Conservation (phyloP, 2,797 vertebrate species). For the Echiichthys vipera region DNA sequence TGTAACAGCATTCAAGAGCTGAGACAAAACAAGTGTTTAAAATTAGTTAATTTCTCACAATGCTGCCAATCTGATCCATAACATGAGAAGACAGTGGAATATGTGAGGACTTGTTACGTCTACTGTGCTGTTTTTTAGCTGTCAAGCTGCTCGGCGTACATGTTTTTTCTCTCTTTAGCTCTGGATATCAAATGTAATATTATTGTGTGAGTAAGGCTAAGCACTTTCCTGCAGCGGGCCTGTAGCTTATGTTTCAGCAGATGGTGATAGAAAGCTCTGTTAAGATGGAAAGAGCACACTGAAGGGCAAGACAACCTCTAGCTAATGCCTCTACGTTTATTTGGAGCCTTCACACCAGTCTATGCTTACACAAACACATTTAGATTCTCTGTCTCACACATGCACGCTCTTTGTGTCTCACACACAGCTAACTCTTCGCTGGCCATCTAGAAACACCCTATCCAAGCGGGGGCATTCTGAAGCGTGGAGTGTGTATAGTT, state of each 20-base stretch:
- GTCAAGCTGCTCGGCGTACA: not conserved
- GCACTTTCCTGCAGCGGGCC: constrained; percentile 14
- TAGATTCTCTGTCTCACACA: constrained; percentile 5
- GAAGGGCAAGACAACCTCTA: constrained; percentile 50
- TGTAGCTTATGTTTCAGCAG: constrained; percentile 52
- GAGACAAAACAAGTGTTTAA: constrained; percentile 71
- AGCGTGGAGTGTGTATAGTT: constrained; percentile 60
- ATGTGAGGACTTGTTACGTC: constrained; percentile 25
- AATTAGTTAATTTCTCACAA: constrained; percentile 50
- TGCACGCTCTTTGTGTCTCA: constrained; percentile 10
- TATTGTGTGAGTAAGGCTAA: constrained; percentile 21
- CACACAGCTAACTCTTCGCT: constrained; percentile 16
- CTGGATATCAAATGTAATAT: constrained; percentile 19
- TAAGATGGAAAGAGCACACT: constrained; percentile 32
- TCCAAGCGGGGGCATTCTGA: constrained; percentile 54
- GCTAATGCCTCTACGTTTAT: constrained; percentile 60
- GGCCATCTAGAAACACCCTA: constrained; percentile 46
- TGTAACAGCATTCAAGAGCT: constrained; percentile 40
- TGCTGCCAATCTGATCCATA: constrained; percentile 2
- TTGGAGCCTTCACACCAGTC: constrained; percentile 48
- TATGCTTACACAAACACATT: constrained; percentile 38
- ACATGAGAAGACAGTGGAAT: constrained; percentile 24
- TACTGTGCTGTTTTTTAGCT: not conserved
- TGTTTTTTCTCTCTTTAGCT: constrained; percentile 1
- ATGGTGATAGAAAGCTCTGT: constrained; percentile 35